Percentiles rank a stretch among this genome's conserved stretches.
These are phyloP conservation scores for Ectobius pallidus DNA, from an alignment of 2,888 invertebrate species.

Conservation along the genomic window DNA sequence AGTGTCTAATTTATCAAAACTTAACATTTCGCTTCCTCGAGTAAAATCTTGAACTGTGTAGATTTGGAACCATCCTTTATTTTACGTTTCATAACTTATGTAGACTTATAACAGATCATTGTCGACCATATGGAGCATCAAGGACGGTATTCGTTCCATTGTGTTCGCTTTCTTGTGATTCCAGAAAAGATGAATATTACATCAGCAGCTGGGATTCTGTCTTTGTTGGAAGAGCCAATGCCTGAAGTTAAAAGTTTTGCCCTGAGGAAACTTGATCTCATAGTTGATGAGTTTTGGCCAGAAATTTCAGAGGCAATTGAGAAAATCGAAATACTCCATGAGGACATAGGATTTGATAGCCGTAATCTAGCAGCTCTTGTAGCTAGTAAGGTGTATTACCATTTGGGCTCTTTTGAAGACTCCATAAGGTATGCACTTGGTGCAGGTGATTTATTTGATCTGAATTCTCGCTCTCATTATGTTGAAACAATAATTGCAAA, in stretches of 20 bases:
- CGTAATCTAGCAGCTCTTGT: conserved; percentile 94
- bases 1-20: too few species aligned
- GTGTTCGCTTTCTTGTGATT: too few species aligned
- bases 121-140: too few species aligned
- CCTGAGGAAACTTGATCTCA: conserved; percentile 86
- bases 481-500: conserved; percentile 96
- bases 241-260: conserved; percentile 94
- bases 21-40: too few species aligned
- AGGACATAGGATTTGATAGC: conserved; percentile 86
- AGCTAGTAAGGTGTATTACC: conserved; percentile 98
- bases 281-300: conserved; percentile 98
- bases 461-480: conserved; percentile 92
- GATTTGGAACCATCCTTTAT: too few species aligned
- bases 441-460: conserved; percentile 93
- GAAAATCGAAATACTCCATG: conserved; percentile 96
- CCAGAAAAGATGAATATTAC: too few species aligned
- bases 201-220: conserved; percentile 91
- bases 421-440: conserved; percentile 95
- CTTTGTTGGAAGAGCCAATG: conserved; percentile 93
- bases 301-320: conserved; percentile 98
- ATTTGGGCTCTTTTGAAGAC: conserved; percentile 95
- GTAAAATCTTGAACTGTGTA: too few species aligned
- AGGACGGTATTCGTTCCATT: too few species aligned
- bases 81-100: too few species aligned
- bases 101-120: too few species aligned